Conservation (phyloP, 2,888 invertebrate species). For the Euzetes globulus region DNA sequence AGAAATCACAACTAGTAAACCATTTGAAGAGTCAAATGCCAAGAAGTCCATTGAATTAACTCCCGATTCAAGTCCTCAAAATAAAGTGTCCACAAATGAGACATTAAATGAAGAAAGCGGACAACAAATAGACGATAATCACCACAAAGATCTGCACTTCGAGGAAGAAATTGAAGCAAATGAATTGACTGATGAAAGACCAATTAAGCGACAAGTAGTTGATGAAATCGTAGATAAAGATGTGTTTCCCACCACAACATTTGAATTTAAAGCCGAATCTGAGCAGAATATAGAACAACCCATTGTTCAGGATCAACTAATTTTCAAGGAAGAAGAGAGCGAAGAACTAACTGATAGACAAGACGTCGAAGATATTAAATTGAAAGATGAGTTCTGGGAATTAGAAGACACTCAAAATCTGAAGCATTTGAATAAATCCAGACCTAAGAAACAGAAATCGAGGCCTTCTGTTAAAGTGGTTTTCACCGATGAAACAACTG, state of each 20-base stretch:
- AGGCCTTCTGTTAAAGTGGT: neutral
- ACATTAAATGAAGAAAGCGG: no score
- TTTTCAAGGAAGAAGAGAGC: neutral
- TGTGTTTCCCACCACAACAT: no score
- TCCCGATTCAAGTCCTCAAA: no score
- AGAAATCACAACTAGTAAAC: no score
- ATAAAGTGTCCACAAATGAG: no score
- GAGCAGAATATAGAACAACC: neutral
- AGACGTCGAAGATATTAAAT: neutral
- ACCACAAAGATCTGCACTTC: neutral
- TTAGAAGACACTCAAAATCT: neutral
- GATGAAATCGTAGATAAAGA: no score
- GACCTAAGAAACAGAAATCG: constrained; percentile 6
- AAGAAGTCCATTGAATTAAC: no score
- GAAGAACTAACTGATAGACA: neutral
- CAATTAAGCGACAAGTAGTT: no score
- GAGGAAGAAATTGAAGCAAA: no score
- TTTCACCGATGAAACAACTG: neutral
- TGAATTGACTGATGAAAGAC: no score
- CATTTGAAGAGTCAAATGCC: no score
- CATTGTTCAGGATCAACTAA: neutral
- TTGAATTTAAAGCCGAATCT: neutral
- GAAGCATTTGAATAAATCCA: constrained; percentile 4
- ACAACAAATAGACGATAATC: no score
- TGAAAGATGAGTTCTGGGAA: neutral